phyloP scores from a whole-genome alignment of 2,113 vertebrate genomes.

The Macrotus californicus region DNA sequence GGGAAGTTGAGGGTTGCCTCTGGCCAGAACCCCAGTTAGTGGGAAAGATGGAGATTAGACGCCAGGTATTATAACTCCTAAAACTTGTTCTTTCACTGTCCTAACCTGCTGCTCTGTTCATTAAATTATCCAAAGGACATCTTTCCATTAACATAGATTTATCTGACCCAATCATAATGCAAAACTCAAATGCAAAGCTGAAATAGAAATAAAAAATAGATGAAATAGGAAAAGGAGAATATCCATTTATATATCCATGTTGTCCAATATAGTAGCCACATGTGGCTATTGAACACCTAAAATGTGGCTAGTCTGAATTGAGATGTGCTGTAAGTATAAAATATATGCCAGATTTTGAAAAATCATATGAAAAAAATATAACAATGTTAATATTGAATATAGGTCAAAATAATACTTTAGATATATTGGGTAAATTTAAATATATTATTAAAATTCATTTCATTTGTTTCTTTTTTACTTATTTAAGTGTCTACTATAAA shows the following conservation, averaged over 20 bases:
- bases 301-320: background rate
- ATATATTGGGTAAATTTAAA: slow-evolving; percentile 32
- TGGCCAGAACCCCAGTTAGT: background rate
- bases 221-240: background rate
- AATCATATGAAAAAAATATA: background rate
- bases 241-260: background rate
- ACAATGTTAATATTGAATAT: background rate
- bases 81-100: background rate
- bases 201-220: slow-evolving; percentile 23
- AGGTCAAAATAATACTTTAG: slow-evolving; percentile 24
- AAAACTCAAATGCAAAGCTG: slow-evolving; percentile 32
- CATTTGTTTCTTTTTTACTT: slow-evolving; percentile 20
- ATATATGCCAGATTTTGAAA: background rate
- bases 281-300: background rate
- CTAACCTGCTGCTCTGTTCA: slow-evolving; percentile 7
- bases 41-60: background rate
- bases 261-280: slow-evolving; percentile 4
- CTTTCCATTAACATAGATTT: slow-evolving; percentile 36
- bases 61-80: background rate
- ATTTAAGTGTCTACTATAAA: background rate
- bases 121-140: slow-evolving; percentile 38
- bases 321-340: background rate
- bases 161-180: background rate
- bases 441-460: slow-evolving; percentile 23
- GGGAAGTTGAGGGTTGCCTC: background rate